Conservation (phyloP, 2,888 invertebrate genomes). For the Tachystola acroxantha region DNA sequence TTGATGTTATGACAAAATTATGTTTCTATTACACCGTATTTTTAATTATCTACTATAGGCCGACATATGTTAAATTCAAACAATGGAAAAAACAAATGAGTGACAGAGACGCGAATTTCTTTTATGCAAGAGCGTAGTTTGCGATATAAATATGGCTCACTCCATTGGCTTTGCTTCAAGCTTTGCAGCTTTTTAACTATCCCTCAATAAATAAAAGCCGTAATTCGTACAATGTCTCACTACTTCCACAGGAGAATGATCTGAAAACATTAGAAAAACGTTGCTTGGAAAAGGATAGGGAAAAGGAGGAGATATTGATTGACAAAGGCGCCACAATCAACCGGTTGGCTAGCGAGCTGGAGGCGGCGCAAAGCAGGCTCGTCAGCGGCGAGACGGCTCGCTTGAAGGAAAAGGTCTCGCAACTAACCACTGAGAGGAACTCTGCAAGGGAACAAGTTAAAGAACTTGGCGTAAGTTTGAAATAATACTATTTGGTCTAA, state of each 20-base stretch:
- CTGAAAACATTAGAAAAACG: constrained; percentile 71
- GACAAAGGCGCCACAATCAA: constrained; percentile 82
- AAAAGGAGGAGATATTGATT: constrained; percentile 78
- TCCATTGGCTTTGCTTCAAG: no score
- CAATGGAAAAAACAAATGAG: no score
- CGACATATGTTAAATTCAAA: no score
- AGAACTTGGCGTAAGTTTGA: constrained; percentile 59
- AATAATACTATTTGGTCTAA: not conserved
- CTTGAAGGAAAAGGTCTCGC: constrained; percentile 63
- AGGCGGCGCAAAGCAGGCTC: constrained; percentile 77
- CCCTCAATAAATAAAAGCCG: no score
- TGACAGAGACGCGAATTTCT: no score
- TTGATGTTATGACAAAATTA: no score
- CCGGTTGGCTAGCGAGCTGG: constrained; percentile 77
- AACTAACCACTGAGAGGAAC: constrained; percentile 67
- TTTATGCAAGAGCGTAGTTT: no score
- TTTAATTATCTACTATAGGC: no score
- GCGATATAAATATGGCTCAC: no score
- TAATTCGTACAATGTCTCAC: no score
- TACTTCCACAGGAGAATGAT: constrained; percentile 66
- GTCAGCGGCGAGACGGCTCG: constrained; percentile 50
- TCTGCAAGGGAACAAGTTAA: constrained; percentile 72
- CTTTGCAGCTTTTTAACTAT: no score
- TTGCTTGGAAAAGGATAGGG: constrained; percentile 76
- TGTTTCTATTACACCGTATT: no score